Evolutionary conservation across 1,140 invertebrate genomes (phyloP).

Genomic region (Lepidurus apus): DNA sequence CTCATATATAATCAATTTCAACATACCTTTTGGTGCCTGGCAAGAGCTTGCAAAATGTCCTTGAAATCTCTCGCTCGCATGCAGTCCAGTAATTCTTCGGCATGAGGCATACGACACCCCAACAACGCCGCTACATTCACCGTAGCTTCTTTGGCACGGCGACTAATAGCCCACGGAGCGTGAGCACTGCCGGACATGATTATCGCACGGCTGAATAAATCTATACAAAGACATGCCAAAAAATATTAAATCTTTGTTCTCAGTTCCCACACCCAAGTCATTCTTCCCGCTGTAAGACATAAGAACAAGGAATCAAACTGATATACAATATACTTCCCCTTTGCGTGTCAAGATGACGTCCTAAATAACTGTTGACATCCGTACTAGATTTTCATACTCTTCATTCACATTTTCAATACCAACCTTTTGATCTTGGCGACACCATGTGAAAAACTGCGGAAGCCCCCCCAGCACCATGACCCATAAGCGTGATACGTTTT

Average conservation of each 20-base stretch:
- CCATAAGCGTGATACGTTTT: slow-evolving; percentile 60
- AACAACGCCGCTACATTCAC: slow-evolving; percentile 45
- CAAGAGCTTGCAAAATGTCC: slow-evolving; percentile 54
- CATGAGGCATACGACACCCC: slow-evolving; percentile 47
- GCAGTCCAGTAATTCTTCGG: slow-evolving; percentile 52
- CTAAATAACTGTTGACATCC: not conserved
- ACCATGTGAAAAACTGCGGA: slow-evolving; percentile 55
- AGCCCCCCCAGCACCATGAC: slow-evolving; percentile 60
- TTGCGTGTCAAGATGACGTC: not conserved
- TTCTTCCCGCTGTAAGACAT: not conserved
- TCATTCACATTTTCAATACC: slow-evolving; percentile 32
- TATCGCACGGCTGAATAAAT: slow-evolving; percentile 31
- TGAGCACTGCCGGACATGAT: slow-evolving; percentile 33
- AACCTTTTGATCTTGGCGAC: slow-evolving; percentile 56
- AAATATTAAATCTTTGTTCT: not conserved
- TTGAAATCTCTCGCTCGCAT: slow-evolving; percentile 53
- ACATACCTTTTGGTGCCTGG: slow-evolving; percentile 53
- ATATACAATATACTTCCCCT: not conserved
- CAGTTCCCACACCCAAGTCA: not conserved
- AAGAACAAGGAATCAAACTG: slow-evolving; percentile 8
- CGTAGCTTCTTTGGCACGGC: slow-evolving; percentile 27
- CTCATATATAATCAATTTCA: not conserved
- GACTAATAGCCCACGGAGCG: slow-evolving; percentile 31
- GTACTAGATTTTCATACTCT: slow-evolving; percentile 16
- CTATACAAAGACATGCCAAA: slow-evolving; percentile 32